Conservation (phyloP, 1,140 invertebrate species). For the Papilio dardanus region DNA sequence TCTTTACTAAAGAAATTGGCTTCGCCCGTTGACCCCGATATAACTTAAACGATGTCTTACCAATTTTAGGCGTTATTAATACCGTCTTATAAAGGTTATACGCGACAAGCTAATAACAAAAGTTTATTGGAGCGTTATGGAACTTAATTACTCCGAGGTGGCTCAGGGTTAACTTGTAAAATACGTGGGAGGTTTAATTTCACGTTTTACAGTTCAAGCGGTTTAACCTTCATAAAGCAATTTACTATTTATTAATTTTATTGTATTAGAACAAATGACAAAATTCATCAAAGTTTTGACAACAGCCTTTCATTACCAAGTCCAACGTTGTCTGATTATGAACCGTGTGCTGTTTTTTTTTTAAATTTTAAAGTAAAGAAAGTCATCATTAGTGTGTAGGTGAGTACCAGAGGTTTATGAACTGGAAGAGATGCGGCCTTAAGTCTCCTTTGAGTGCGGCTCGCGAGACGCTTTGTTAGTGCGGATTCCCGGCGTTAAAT, state of each 20-base stretch:
- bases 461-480: conserved; percentile 48
- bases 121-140: conserved; percentile 27
- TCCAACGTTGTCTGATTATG: not conserved
- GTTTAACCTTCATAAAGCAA: conserved; percentile 15
- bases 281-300: not conserved
- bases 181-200: conserved; percentile 3
- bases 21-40: not conserved
- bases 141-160: conserved; percentile 27
- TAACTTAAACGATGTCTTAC: not conserved
- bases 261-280: not conserved
- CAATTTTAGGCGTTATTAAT: not conserved
- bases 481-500: conserved; percentile 39
- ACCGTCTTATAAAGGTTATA: conserved; percentile 14
- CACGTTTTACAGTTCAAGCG: not conserved
- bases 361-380: not conserved
- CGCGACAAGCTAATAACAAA: conserved; percentile 29
- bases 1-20: not conserved
- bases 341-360: not conserved
- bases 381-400: conserved; percentile 27
- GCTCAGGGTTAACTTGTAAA: conserved; percentile 28
- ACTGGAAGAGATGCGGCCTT: conserved; percentile 41
- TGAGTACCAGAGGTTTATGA: conserved; percentile 45
- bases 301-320: not conserved
- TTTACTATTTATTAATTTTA: not conserved
- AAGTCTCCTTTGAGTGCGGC: conserved; percentile 46